Percentiles rank a stretch among this genome's conserved stretches.
These are phyloP conservation scores for Tipula confusa DNA, from an alignment of 2,888 invertebrate genomes.

Conservation along the genomic window DNA sequence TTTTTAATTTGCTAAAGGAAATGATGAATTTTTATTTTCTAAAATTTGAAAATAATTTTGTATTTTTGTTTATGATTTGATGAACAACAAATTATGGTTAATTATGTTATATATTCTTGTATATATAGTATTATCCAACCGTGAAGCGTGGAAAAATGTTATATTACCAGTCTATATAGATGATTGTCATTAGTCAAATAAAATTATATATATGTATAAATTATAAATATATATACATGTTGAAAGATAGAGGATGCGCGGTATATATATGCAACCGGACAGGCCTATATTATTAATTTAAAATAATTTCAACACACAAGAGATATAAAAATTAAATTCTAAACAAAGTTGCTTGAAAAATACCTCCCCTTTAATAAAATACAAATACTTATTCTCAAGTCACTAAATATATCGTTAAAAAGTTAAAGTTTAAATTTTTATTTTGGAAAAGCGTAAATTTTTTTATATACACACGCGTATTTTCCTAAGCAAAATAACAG, in stretches of 20 bases:
- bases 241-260: not conserved
- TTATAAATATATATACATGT: not conserved
- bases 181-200: not conserved
- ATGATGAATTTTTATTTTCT: not conserved
- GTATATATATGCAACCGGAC: not conserved
- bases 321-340: not conserved
- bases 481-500: not conserved
- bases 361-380: not conserved
- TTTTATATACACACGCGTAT: not conserved
- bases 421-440: not conserved
- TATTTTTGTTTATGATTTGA: slow-evolving; percentile 12
- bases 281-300: not conserved
- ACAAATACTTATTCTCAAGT: not conserved
- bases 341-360: not conserved
- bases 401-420: slow-evolving; percentile 25
- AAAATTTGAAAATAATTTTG: slow-evolving; percentile 3
- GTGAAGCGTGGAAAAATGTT: not conserved
- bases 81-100: slow-evolving; percentile 20
- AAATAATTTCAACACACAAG: not conserved
- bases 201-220: no score
- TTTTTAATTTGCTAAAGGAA: slow-evolving; percentile 12
- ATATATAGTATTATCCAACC: not conserved
- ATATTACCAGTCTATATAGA: not conserved
- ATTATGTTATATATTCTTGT: not conserved
- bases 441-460: not conserved